A percentile compares a stretch with the other conserved stretches of the same genome.
These are phyloP conservation scores for Melikaiella ostensackeni DNA, from an alignment of 2,888 invertebrate species.

Conservation along the genomic window DNA sequence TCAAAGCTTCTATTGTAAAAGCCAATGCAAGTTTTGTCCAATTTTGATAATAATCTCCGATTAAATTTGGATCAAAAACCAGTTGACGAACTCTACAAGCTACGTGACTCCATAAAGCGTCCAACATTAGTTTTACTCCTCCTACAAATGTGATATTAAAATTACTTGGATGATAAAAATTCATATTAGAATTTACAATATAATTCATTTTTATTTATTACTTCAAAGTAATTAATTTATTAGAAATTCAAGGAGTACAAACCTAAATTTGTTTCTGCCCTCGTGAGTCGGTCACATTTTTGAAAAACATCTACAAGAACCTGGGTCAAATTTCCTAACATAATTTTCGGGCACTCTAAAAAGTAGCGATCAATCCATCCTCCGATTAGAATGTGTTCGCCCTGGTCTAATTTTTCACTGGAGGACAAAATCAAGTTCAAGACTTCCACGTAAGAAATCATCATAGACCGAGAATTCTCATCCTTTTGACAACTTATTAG, in stretches of 20 bases:
- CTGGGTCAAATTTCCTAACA: constrained; percentile 61
- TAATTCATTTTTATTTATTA: not conserved
- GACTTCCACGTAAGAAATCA: constrained; percentile 69
- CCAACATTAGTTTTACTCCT: constrained; percentile 60
- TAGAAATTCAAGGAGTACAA: constrained; percentile 34
- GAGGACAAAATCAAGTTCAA: constrained; percentile 62
- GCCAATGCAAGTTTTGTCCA: constrained; percentile 69
- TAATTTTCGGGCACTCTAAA: constrained; percentile 66
- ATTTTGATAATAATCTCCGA: constrained; percentile 63
- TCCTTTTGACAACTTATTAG: constrained; percentile 69
- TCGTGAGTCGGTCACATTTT: constrained; percentile 59
- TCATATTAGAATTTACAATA: not conserved
- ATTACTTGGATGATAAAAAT: not conserved
- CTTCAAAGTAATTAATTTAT: too few species aligned
- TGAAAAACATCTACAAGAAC: constrained; percentile 64
- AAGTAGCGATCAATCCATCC: constrained; percentile 75
- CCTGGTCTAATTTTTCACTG: constrained; percentile 61
- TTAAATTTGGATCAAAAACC: constrained; percentile 63
- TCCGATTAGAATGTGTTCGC: constrained; percentile 67
- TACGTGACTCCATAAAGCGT: constrained; percentile 70
- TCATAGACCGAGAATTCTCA: constrained; percentile 68
- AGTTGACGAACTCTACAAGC: constrained; percentile 70
- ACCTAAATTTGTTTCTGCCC: constrained; percentile 56
- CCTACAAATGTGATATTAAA: constrained; percentile 52
- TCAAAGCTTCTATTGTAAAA: constrained; percentile 71